These are phyloP conservation scores for Zeus faber DNA, from an alignment of 2,113 vertebrate species.

Conservation along the genomic window DNA sequence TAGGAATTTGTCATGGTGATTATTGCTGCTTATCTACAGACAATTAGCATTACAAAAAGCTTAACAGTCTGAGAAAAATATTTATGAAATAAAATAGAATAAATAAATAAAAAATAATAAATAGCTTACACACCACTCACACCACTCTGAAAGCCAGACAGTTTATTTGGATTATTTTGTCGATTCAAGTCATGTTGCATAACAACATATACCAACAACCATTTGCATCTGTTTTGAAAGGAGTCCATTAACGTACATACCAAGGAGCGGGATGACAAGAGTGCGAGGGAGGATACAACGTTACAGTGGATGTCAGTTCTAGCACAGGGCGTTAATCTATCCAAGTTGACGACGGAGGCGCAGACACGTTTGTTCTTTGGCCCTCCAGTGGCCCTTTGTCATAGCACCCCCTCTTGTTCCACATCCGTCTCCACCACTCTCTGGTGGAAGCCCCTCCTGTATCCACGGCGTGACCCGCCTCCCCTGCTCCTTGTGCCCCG, in stretches of 20 bases:
- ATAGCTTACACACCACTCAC: neutral
- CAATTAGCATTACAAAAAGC: no score
- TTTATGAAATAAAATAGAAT: no score
- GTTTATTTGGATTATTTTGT: conserved; percentile 39
- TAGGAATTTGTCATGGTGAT: no score
- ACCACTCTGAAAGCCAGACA: conserved; percentile 20
- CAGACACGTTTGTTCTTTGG: conserved; percentile 27
- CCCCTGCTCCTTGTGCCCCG: conserved; percentile 42
- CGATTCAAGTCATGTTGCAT: conserved; percentile 35
- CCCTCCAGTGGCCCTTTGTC: conserved; percentile 65
- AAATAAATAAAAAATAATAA: neutral
- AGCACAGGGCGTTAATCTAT: conserved; percentile 33
- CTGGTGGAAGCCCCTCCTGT: conserved; percentile 49
- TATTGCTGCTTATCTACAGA: no score
- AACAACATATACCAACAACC: conserved; percentile 38
- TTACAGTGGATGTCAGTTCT: conserved; percentile 6
- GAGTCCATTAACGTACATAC: conserved; percentile 19
- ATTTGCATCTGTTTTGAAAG: conserved; percentile 3
- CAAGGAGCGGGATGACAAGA: neutral
- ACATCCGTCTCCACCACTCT: conserved; percentile 51
- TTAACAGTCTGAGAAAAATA: no score
- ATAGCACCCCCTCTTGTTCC: conserved; percentile 65
- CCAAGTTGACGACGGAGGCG: conserved; percentile 36
- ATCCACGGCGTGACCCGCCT: conserved; percentile 37
- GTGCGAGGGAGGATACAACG: neutral